Evolutionary conservation across 1,140 invertebrate genomes (phyloP).

Genomic region (Bombus superbus): DNA sequence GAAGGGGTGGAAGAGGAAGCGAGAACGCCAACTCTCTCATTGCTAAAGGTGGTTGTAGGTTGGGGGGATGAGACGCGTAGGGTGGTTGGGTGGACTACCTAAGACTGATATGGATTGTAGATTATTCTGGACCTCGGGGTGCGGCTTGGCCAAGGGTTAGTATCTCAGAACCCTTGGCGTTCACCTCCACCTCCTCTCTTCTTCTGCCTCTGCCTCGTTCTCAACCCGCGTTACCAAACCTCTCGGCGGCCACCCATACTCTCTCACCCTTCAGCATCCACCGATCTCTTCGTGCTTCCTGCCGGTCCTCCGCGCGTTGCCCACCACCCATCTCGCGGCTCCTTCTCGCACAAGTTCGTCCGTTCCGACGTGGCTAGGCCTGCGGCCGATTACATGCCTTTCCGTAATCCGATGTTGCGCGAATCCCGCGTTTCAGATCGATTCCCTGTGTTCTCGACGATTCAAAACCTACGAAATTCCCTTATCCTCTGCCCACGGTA

Average conservation of each 20-base stretch:
- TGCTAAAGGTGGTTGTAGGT: constrained; percentile 73
- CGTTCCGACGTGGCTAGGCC: constrained; percentile 72
- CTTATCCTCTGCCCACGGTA: constrained; percentile 9
- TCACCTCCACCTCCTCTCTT: constrained; percentile 68
- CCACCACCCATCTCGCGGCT: constrained; percentile 64
- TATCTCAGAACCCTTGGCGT: constrained; percentile 78
- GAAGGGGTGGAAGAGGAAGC: constrained; percentile 14
- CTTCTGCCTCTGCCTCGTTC: constrained; percentile 63
- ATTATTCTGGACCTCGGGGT: constrained; percentile 83
- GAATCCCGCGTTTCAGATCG: constrained; percentile 60
- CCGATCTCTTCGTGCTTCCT: constrained; percentile 57
- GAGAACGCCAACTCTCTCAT: constrained; percentile 60
- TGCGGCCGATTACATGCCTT: constrained; percentile 76
- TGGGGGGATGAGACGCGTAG: constrained; percentile 55
- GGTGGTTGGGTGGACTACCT: constrained; percentile 78
- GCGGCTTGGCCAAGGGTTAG: constrained; percentile 83
- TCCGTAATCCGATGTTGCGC: constrained; percentile 71
- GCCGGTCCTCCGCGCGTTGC: constrained; percentile 52
- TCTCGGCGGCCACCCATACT: constrained; percentile 61
- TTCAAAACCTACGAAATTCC: constrained; percentile 58
- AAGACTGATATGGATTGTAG: constrained; percentile 84
- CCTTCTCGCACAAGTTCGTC: constrained; percentile 65
- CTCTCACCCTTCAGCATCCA: constrained; percentile 28
- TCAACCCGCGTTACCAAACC: constrained; percentile 72
- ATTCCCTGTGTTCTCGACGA: constrained; percentile 46